Evolutionary conservation across 2,888 invertebrate species (phyloP).

Genomic region (Caenorhabditis panamensis): DNA sequence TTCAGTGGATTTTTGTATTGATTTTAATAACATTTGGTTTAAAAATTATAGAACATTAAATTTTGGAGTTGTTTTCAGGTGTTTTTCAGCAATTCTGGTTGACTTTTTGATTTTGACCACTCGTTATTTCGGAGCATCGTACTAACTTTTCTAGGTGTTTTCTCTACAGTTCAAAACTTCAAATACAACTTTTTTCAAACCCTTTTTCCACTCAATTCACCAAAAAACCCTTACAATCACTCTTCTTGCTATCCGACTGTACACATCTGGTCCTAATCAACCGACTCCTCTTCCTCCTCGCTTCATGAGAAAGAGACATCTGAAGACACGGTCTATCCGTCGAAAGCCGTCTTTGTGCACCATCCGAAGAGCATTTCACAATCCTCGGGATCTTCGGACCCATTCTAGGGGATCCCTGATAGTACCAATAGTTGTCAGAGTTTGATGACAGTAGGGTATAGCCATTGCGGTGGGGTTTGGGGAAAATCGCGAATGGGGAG

Average conservation of each 20-base stretch:
- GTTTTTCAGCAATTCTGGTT: neutral
- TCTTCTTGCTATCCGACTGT: conserved; percentile 44
- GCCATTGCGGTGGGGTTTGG: neutral
- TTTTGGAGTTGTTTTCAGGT: neutral
- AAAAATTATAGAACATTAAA: neutral
- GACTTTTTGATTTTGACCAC: neutral
- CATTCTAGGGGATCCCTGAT: neutral
- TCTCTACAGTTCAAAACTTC: too few species aligned
- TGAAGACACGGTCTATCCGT: conserved; percentile 47
- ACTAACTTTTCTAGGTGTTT: too few species aligned
- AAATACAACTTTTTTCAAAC: too few species aligned
- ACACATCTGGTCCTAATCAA: conserved; percentile 42
- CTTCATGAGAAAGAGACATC: conserved; percentile 36
- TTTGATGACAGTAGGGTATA: conserved; percentile 1
- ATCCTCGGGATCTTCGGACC: conserved; percentile 25
- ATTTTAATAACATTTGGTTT: too few species aligned
- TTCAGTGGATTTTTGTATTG: too few species aligned
- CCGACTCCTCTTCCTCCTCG: conserved; percentile 45
- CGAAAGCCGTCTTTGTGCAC: conserved; percentile 22
- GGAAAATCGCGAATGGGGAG: neutral
- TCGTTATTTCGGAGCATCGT: neutral
- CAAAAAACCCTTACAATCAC: conserved; percentile 14
- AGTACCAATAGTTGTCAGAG: neutral
- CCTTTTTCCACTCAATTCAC: too few species aligned
- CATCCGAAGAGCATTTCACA: conserved; percentile 59